Base-by-base conservation (phyloP, 2,113 vertebrate species). In the Talpa occidentalis region DNA sequence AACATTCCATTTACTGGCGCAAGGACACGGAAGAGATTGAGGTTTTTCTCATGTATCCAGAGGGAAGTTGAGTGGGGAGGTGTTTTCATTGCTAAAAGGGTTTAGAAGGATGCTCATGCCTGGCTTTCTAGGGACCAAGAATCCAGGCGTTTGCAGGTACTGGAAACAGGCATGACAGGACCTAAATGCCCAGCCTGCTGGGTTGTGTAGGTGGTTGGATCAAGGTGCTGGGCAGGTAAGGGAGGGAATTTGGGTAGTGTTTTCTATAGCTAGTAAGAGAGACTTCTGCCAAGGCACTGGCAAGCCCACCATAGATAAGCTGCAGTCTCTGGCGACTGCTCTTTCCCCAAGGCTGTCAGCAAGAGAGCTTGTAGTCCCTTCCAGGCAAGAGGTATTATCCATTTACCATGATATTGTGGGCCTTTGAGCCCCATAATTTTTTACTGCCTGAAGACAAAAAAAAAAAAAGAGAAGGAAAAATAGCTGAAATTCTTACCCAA, bases 1-100 rank as follows among this genome's bases (percentile, higher is more conserved):
- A 66, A 17, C 59, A 69, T 79, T 88, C 49, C 44, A 52, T 85
- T 70, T 95, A 82, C 82, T 95, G 76, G 64, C 49, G 72, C 59
- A 56, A 81, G 28, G 64, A 90, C 35, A 79, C 37, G 32, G 59
- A 85, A 35, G 28, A 67, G 52, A 95, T 76, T 79, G 52, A 49
- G 77, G 30, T 92, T 60, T 44, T 96, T 91, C 5, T 70, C 79
- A 83, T 2, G 30, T 79, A 59, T 86, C 69, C 30, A 47, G 93
- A 82, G 69, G 54, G 44, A 77, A 74, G 24, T 37, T 69, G 85
- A 80, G 60, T 32, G 1, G 30, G 87, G 66, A 94, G 66, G 37
- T 6, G 2, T 69, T 84, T 72, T 78, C 90, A 47, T 73, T 92
- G 77, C 72, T 92, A 73, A 2, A 5, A 21, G 66, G 66, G 44